These are phyloP conservation scores for Eulemur mongoz DNA, from an alignment of 2,797 vertebrate species.

Conservation along the genomic window DNA sequence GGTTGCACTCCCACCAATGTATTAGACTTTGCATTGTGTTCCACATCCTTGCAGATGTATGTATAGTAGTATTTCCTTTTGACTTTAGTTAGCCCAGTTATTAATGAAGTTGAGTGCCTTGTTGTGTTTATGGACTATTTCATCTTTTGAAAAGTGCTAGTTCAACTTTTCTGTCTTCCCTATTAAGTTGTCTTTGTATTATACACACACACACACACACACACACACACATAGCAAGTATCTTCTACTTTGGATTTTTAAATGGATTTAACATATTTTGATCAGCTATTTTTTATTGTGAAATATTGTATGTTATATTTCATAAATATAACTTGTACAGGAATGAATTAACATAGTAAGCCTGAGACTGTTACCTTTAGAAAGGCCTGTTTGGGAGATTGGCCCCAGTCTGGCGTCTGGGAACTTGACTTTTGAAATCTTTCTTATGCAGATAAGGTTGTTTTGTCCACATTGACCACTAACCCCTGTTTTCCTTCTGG, in stretches of 20 bases:
- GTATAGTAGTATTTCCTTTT: not conserved
- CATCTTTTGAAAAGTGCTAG: not conserved
- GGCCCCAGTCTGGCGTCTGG: not conserved
- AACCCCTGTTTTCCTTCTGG: not conserved
- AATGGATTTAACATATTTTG: not conserved
- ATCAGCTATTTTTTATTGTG: not conserved
- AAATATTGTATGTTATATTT: not conserved
- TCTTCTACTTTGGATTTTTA: not conserved
- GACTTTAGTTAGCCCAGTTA: not conserved
- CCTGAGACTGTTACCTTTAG: not conserved
- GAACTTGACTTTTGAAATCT: not conserved
- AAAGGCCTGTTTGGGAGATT: not conserved
- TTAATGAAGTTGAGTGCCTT: not conserved
- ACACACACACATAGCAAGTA: not conserved
- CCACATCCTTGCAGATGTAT: not conserved
- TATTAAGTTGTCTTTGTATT: not conserved
- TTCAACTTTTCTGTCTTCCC: not conserved
- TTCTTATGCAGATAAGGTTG: not conserved
- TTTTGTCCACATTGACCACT: not conserved
- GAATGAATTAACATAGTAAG: not conserved
- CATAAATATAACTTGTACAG: not conserved
- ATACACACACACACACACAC: not conserved
- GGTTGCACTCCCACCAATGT: not conserved
- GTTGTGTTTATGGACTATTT: not conserved
- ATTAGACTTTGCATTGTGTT: not conserved